Evolutionary conservation across 2,797 vertebrate species (phyloP), one percentile per base, ranked within the genome.

Genomic region (Sebastes glaucus): DNA sequence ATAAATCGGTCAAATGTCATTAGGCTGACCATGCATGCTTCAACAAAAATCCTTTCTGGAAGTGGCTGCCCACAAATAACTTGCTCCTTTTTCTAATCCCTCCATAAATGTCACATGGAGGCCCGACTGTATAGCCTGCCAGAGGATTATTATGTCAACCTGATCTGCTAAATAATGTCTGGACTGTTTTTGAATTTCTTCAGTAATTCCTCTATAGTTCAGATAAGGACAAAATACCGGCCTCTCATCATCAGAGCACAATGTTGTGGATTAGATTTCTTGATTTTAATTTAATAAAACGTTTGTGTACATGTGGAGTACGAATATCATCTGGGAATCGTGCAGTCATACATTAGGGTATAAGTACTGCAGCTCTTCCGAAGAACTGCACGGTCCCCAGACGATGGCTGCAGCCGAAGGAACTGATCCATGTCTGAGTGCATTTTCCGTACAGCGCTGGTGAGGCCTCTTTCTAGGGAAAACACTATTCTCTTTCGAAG

Each of bases 361-460:
- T 81, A 65, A 81, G 71, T 55, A 82, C 59, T 71, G 72, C 70
- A 82, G 74, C 88, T 75, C 77, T 92, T 92, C 91, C 85, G 53
- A 71, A 78, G 88, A 93, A 93, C 65, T 57, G 42, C 42, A 49
- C 18, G 78, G 66, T 79, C 80, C 49, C 60, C 14, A 77, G 67
- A 69, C 60, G 5, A 78, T 55, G 49, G 72, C 82, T 80, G 78
- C 86, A 82, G 84, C 85, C 78, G 86, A 78, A 89, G 88, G 88
- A 92, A 92, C 78, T 85, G 89, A 91, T 92, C 82, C 64, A 35
- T 55, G 56, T 7, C 85, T 92, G 82, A 93, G 92, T 93, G 92
- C 92, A 72, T 85, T 91, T 92, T 91, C 90, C 80, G 82, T 22
- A 87, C 84, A 87, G 69, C 2, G 28, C 89, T 87, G 86, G 77